Conservation (phyloP, 2,113 vertebrate species). For the Limanda limanda region DNA sequence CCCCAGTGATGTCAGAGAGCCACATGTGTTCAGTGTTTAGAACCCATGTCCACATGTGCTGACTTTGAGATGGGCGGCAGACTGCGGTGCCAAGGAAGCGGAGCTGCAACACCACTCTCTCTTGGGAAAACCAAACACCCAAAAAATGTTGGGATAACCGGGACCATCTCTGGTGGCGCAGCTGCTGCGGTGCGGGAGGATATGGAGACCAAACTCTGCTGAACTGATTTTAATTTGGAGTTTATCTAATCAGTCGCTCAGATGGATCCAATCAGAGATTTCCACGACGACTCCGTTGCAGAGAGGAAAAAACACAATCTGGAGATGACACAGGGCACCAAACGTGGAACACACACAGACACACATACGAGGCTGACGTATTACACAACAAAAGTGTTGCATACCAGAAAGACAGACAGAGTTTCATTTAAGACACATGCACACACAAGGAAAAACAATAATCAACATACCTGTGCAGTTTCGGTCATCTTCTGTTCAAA, state of each 20-base stretch:
- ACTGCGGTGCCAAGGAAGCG: conserved; percentile 64
- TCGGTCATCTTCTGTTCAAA: conserved; percentile 98
- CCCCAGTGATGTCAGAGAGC: conserved; percentile 61
- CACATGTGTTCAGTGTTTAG: conserved; percentile 74
- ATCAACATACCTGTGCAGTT: conserved; percentile 89
- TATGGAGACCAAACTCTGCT: conserved; percentile 51
- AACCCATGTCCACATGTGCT: conserved; percentile 61
- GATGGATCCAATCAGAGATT: conserved; percentile 76
- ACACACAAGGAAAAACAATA: background rate
- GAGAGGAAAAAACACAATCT: conserved; percentile 73
- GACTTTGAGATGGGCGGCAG: conserved; percentile 59
- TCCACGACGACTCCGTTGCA: conserved; percentile 61
- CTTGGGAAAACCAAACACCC: background rate
- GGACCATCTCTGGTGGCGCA: conserved; percentile 64
- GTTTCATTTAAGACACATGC: conserved; percentile 7
- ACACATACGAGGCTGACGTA: conserved; percentile 5
- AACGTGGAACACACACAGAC: conserved; percentile 44
- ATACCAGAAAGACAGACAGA: conserved; percentile 37
- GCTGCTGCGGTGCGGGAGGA: conserved; percentile 61
- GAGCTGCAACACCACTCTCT: conserved; percentile 50
- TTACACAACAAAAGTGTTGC: conserved; percentile 43
- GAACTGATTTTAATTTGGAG: conserved; percentile 80
- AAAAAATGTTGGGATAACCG: conserved; percentile 50
- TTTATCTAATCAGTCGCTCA: conserved; percentile 76
- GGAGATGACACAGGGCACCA: conserved; percentile 60